A percentile compares a stretch with the other conserved stretches of the same genome.
These are phyloP conservation scores for Conus canariensis DNA, from an alignment of 2,888 invertebrate genomes.

Conservation along the genomic window DNA sequence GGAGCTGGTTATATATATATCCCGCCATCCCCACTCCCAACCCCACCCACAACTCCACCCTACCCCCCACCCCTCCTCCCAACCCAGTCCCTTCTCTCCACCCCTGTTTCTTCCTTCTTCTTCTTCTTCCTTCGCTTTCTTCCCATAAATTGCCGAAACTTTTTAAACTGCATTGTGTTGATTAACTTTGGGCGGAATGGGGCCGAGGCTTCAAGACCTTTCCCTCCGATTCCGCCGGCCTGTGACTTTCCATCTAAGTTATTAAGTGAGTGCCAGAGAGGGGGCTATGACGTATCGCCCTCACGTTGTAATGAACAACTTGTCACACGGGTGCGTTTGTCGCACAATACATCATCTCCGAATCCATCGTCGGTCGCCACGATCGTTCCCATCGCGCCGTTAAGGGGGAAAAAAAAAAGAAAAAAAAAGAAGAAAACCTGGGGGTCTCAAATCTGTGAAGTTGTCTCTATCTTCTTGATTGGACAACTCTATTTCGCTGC, in stretches of 20 bases:
- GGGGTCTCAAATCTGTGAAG: conserved; percentile 32
- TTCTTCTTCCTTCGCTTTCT: background rate
- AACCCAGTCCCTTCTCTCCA: background rate
- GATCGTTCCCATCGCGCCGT: background rate
- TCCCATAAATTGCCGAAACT: conserved; percentile 10
- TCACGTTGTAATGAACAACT: conserved; percentile 42
- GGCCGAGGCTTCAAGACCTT: conserved; percentile 28
- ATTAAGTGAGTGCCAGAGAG: conserved; percentile 23
- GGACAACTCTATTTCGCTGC: conserved; percentile 42
- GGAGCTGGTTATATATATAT: too few relatives aligned
- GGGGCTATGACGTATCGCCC: conserved; percentile 39
- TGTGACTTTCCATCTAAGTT: conserved; percentile 45
- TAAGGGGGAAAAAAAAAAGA: background rate
- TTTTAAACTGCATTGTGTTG: conserved; percentile 47
- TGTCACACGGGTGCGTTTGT: conserved; percentile 41
- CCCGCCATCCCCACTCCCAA: background rate
- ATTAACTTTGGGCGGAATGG: conserved; percentile 44
- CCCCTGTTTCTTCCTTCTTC: background rate
- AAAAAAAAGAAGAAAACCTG: background rate
- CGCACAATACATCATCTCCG: conserved; percentile 39
- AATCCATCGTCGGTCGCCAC: conserved; percentile 20
- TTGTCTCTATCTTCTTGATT: conserved; percentile 43
- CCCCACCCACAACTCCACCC: background rate
- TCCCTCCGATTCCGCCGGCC: conserved; percentile 30
- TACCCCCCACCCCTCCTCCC: background rate